Conservation (phyloP, 2,113 vertebrate genomes). For the Arizona elegans region DNA sequence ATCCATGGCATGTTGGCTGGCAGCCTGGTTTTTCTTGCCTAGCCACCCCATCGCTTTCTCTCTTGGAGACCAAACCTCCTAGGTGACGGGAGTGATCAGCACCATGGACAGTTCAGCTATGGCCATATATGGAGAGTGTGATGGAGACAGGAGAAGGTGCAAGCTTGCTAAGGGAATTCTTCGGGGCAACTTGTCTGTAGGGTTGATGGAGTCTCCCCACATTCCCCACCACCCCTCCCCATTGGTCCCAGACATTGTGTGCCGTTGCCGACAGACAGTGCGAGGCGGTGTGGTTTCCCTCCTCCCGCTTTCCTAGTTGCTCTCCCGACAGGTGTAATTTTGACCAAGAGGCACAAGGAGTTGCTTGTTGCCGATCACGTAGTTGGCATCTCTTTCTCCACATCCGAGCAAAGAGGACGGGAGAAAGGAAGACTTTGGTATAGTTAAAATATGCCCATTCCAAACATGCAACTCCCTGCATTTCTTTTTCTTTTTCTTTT, state of each 20-base stretch:
- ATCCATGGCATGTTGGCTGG: not conserved
- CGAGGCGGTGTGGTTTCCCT: not conserved
- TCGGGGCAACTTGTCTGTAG: slow-evolving; percentile 40
- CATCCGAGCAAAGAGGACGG: not conserved
- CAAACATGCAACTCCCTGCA: not conserved
- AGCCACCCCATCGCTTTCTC: not conserved
- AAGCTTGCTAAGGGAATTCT: slow-evolving; percentile 45
- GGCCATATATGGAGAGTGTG: slow-evolving; percentile 53
- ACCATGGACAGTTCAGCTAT: slow-evolving; percentile 73
- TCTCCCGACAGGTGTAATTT: slow-evolving; percentile 23
- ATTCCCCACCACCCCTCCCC: no score
- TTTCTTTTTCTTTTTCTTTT: not conserved
- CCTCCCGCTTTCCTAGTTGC: not conserved
- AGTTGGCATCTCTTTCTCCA: slow-evolving; percentile 20
- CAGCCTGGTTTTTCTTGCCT: slow-evolving; percentile 20
- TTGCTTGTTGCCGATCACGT: not conserved
- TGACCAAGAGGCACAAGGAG: slow-evolving; percentile 14
- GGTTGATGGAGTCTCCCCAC: slow-evolving; percentile 8
- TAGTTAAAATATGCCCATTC: not conserved
- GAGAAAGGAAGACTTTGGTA: not conserved
- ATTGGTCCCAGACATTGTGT: not conserved
- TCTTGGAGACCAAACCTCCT: not conserved
- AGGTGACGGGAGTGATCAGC: slow-evolving; percentile 31
- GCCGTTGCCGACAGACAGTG: slow-evolving; percentile 29
- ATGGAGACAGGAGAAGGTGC: not conserved